These are phyloP conservation scores for Sclerodermus sp. DNA, from an alignment of 2,888 invertebrate genomes.

Conservation along the genomic window DNA sequence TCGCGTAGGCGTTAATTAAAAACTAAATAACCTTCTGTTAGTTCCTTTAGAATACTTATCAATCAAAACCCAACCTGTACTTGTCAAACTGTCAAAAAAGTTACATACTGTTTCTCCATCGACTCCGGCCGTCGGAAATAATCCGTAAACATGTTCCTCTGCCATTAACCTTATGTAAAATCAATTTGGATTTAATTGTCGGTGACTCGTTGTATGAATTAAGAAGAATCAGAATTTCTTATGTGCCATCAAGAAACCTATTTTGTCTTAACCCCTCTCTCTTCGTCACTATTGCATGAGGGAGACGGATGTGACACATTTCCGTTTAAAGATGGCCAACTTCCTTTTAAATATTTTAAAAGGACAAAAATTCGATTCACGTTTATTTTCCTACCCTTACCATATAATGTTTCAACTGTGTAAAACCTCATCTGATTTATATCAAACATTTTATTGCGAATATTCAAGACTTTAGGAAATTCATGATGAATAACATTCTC, in stretches of 20 bases:
- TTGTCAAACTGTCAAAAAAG: slow-evolving; percentile 46
- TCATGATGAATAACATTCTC: too few species aligned
- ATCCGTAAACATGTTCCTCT: slow-evolving; percentile 57
- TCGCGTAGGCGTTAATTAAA: too few species aligned
- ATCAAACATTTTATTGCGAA: too few species aligned
- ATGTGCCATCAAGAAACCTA: slow-evolving; percentile 52
- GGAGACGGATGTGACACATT: slow-evolving; percentile 53
- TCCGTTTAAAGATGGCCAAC: slow-evolving; percentile 50
- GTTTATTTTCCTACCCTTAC: too few species aligned
- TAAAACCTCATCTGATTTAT: too few species aligned
- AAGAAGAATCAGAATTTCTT: slow-evolving; percentile 45
- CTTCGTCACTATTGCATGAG: slow-evolving; percentile 35
- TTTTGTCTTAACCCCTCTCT: slow-evolving; percentile 53
- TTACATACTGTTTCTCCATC: slow-evolving; percentile 53
- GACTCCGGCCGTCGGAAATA: slow-evolving; percentile 52
- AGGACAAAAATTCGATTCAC: not conserved
- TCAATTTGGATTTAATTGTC: slow-evolving; percentile 32
- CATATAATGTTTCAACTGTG: too few species aligned
- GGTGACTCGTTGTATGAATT: slow-evolving; percentile 32
- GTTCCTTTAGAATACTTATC: slow-evolving; percentile 12
- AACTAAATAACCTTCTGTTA: not conserved
- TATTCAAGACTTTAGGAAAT: too few species aligned
- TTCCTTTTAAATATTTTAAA: slow-evolving; percentile 36
- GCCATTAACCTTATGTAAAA: slow-evolving; percentile 52
- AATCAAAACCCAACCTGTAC: slow-evolving; percentile 46